phyloP scores from a whole-genome alignment of 2,888 invertebrate genomes.

The Papilio gigon region DNA sequence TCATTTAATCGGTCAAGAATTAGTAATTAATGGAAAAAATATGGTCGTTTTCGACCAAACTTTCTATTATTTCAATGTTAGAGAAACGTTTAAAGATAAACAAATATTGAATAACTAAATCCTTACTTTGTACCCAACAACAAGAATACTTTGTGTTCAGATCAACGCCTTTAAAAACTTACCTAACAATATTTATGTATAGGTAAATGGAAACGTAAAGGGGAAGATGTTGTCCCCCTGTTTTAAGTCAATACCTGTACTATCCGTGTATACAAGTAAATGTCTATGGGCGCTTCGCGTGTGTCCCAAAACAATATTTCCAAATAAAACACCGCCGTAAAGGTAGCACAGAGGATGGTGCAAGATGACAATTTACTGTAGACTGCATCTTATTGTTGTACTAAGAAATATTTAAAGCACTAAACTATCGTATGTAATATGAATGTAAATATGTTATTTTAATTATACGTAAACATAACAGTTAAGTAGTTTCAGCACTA shows the following conservation, averaged over 20 bases:
- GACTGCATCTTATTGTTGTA: background rate
- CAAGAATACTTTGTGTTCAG: background rate
- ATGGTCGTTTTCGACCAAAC: background rate
- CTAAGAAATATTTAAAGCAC: background rate
- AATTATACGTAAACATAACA: too few relatives aligned
- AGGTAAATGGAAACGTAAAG: background rate
- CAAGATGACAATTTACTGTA: constrained; percentile 2
- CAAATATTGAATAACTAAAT: too few relatives aligned
- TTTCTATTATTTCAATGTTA: background rate
- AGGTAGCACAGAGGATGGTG: constrained; percentile 46
- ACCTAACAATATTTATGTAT: background rate
- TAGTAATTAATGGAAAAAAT: too few relatives aligned
- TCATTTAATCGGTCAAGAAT: too few relatives aligned
- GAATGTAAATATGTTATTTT: too few relatives aligned
- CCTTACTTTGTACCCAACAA: too few relatives aligned
- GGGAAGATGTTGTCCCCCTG: constrained; percentile 48
- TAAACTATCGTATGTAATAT: too few relatives aligned
- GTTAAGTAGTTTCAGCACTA: too few relatives aligned
- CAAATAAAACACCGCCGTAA: constrained; percentile 72
- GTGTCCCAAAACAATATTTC: constrained; percentile 75
- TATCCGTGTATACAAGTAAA: constrained; percentile 52
- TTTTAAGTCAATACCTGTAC: constrained; percentile 63
- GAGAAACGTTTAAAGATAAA: too few relatives aligned
- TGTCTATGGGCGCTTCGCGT: constrained; percentile 60
- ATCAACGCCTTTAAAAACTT: background rate